Conservation (phyloP, 1,140 invertebrate species). For the Hyles euphorbiae region DNA sequence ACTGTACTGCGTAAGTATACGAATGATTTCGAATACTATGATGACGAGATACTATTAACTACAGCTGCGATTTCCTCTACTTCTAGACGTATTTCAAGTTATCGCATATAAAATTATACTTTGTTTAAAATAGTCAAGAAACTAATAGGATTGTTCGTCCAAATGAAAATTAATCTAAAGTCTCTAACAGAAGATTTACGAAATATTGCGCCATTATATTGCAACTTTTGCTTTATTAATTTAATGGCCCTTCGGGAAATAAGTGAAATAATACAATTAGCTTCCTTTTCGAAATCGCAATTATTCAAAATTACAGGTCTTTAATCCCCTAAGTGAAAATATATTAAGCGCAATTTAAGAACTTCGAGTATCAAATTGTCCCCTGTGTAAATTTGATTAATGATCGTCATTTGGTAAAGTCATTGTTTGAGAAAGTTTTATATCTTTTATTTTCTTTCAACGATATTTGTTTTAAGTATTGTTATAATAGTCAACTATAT, state of each 20-base stretch:
- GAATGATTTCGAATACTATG: not conserved
- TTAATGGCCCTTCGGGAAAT: slow-evolving; percentile 5
- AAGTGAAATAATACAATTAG: slow-evolving; percentile 11
- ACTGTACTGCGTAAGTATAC: slow-evolving; percentile 77
- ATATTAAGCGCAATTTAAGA: not conserved
- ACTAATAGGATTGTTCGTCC: not conserved
- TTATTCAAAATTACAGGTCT: slow-evolving; percentile 5
- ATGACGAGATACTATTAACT: not conserved
- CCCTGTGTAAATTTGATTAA: slow-evolving; percentile 1
- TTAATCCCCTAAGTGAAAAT: slow-evolving; percentile 4
- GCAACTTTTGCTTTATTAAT: not conserved
- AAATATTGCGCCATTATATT: not conserved
- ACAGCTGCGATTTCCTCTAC: too few species aligned
- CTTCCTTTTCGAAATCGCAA: slow-evolving; percentile 2
- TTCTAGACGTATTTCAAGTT: too few species aligned
- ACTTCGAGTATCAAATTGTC: not conserved
- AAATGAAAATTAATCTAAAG: too few species aligned
- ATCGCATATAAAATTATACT: too few species aligned
- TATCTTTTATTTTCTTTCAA: too few species aligned
- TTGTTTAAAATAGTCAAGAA: too few species aligned
- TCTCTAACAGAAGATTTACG: not conserved
- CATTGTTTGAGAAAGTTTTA: too few species aligned
- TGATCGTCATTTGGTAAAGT: not conserved
- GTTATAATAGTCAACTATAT: too few species aligned
- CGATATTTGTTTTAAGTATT: too few species aligned